Evolutionary conservation across 2,797 vertebrate species (phyloP).

Genomic region (Euphonia xanthogaster): DNA sequence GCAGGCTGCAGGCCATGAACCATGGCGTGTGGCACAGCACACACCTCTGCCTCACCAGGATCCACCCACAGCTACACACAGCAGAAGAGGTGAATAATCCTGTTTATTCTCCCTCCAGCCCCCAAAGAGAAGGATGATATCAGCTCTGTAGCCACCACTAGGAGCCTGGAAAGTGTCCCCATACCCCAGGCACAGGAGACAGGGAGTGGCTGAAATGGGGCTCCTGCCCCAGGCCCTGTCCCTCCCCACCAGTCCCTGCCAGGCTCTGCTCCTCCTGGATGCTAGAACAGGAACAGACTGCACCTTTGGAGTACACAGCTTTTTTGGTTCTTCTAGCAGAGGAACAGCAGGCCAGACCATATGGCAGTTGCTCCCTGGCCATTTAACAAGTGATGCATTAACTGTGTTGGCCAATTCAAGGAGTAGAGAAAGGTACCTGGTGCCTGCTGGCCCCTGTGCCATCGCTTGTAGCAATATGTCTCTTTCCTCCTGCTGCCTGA

Average conservation of each 20-base stretch:
- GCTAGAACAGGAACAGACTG: not conserved
- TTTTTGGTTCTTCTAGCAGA: not conserved
- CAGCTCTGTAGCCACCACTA: not conserved
- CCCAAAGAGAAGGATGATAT: not conserved
- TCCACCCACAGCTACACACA: not conserved
- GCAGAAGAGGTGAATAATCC: too few relatives aligned
- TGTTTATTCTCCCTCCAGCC: fast-evolving
- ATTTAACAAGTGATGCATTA: not conserved
- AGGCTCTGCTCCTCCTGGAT: not conserved
- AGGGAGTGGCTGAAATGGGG: fast-evolving
- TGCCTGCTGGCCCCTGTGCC: not conserved
- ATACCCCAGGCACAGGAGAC: not conserved
- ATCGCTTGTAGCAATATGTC: not conserved
- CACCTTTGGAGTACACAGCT: not conserved
- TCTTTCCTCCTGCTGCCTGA: not conserved
- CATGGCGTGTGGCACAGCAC: fast-evolving
- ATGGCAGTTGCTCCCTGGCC: conserved; percentile 37
- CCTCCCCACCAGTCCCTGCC: not conserved
- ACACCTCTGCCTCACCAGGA: not conserved
- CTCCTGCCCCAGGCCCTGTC: not conserved
- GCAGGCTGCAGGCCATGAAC: not conserved
- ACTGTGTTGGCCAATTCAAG: not conserved
- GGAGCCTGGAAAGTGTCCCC: not conserved
- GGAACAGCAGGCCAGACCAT: conserved; percentile 41
- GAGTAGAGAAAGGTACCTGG: not conserved